Conservation (phyloP, 1,140 invertebrate species). For the Uloborus diversus region DNA sequence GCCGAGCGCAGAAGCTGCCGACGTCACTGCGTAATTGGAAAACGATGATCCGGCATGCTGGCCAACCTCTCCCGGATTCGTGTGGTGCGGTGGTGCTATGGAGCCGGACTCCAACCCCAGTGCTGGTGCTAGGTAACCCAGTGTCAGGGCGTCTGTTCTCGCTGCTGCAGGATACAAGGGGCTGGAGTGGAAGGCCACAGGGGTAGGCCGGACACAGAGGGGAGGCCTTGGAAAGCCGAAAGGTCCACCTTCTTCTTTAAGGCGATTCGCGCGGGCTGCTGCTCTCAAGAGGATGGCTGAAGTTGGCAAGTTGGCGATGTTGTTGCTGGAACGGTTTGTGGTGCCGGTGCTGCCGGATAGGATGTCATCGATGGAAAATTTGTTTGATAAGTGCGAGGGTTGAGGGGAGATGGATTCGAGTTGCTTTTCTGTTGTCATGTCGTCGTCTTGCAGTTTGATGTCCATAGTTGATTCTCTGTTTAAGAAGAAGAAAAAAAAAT, state of each 20-base stretch:
- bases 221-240: conserved; percentile 9
- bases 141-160: conserved; percentile 29
- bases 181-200: conserved; percentile 40
- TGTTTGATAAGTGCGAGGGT: conserved; percentile 18
- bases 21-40: conserved; percentile 34
- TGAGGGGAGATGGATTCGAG: conserved; percentile 17
- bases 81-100: conserved; percentile 1
- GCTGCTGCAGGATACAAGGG: conserved; percentile 2
- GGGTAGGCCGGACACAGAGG: conserved; percentile 37
- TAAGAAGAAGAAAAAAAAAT: background rate
- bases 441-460: conserved; percentile 35
- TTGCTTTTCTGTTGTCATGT: conserved; percentile 12
- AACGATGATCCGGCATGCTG: conserved; percentile 21
- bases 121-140: conserved; percentile 38
- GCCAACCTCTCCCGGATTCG: conserved; percentile 7
- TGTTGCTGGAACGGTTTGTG: background rate
- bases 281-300: conserved; percentile 42
- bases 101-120: background rate
- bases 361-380: conserved; percentile 53
- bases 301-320: background rate
- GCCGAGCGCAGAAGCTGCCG: conserved; percentile 12
- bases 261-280: conserved; percentile 27
- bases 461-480: conserved; percentile 10
- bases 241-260: conserved; percentile 12
- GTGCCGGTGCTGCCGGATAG: conserved; percentile 21